Conservation (phyloP, 1,140 invertebrate species). For the Cotesia glomerata region DNA sequence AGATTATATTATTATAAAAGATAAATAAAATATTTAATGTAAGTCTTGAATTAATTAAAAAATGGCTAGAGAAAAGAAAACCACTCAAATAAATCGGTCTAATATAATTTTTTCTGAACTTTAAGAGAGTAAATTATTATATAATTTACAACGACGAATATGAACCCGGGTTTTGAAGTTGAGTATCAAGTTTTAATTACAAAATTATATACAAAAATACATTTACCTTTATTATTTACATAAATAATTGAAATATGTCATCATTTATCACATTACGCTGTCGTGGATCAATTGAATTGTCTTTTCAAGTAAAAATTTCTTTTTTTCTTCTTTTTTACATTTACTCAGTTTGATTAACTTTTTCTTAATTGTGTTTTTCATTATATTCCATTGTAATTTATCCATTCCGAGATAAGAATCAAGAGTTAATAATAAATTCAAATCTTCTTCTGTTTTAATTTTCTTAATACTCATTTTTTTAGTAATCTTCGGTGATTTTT, state of each 20-base stretch:
- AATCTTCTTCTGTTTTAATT: constrained; percentile 37
- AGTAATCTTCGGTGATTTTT: not conserved
- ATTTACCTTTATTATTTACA: not conserved
- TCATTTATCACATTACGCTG: too few relatives aligned
- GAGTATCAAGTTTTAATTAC: too few relatives aligned
- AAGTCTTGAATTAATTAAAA: too few relatives aligned
- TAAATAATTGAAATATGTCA: constrained; percentile 9
- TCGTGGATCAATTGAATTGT: constrained; percentile 29
- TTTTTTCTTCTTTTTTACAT: constrained; percentile 25
- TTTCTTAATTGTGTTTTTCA: constrained; percentile 40
- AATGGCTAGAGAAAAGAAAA: too few relatives aligned
- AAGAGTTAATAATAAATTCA: constrained; percentile 34
- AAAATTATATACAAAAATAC: not conserved
- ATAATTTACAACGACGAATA: too few relatives aligned
- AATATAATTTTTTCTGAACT: too few relatives aligned
- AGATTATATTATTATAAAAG: too few relatives aligned
- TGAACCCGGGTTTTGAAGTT: too few relatives aligned
- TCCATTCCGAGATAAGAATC: constrained; percentile 43
- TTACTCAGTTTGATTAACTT: constrained; percentile 34
- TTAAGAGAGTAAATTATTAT: too few relatives aligned
- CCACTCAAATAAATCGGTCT: too few relatives aligned
- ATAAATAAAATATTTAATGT: too few relatives aligned
- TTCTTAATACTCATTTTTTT: constrained; percentile 16
- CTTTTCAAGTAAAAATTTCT: constrained; percentile 31
- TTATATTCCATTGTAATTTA: constrained; percentile 47